These are phyloP conservation scores for Venusia cambrica DNA, from an alignment of 2,888 invertebrate genomes.

Conservation along the genomic window DNA sequence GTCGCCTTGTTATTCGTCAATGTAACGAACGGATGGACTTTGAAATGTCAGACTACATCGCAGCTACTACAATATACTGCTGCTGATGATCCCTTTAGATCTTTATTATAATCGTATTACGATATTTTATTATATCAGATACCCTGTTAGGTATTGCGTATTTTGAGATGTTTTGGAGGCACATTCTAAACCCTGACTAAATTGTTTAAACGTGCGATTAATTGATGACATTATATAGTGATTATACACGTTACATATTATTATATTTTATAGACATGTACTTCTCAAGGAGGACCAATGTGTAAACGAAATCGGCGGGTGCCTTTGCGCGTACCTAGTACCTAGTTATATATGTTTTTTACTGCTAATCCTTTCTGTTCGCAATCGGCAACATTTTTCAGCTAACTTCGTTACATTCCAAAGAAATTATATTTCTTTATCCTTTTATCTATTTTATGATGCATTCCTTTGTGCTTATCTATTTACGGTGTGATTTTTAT, in stretches of 20 bases:
- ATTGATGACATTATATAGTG: conserved; percentile 36
- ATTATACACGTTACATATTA: conserved; percentile 40
- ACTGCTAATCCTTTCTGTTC: conserved; percentile 30
- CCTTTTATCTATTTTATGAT: conserved; percentile 53
- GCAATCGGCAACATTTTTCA: conserved; percentile 30
- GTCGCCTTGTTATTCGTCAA: too few species aligned
- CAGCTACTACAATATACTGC: conserved; percentile 26
- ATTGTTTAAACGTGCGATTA: conserved; percentile 41
- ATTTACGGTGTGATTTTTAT: conserved; percentile 47
- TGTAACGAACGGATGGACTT: too few species aligned
- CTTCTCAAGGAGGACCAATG: conserved; percentile 64
- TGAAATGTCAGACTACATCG: too few species aligned
- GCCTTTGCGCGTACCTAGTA: conserved; percentile 62
- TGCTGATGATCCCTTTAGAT: conserved; percentile 31
- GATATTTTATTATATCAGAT: conserved; percentile 32
- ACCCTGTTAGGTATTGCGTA: conserved; percentile 40
- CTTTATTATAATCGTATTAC: conserved; percentile 35
- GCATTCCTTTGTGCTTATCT: conserved; percentile 61
- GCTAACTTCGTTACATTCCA: conserved; percentile 75
- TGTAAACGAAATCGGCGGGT: conserved; percentile 49
- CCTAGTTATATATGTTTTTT: conserved; percentile 48
- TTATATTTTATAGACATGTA: conserved; percentile 45
- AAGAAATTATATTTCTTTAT: conserved; percentile 60
- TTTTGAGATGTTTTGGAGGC: conserved; percentile 37
- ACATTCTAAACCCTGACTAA: conserved; percentile 37